Evolutionary conservation across 2,113 vertebrate species (phyloP), one percentile per base, ranked within the genome.

Genomic region (Trogon surrucura): DNA sequence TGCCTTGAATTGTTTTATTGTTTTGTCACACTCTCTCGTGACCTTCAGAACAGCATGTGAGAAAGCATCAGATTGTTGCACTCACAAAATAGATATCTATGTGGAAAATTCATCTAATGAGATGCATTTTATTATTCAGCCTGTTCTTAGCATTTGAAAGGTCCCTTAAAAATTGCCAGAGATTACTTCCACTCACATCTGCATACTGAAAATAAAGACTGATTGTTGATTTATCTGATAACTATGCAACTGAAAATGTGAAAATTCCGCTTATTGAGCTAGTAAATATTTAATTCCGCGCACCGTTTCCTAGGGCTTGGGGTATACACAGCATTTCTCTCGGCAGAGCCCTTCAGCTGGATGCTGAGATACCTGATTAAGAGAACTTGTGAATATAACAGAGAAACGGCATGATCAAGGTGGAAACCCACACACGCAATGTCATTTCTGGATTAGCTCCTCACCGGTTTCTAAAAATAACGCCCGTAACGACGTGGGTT

Each of bases 401-500:
- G 44, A 64, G 84, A 53, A 85, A 9, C 2, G 4, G 58, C 54
- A 18, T 2, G 27, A 16, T 4, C 21, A 10, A 7, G 6, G 53
- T 1, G 23, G 38, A 34, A 16, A 13, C 19, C 71, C 14, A 23
- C 47, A 6, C 0, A 27, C 4, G n/a, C 83, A 5, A 1, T 17
- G 54, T 26, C 54, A 11, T 7, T 16, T 25, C 81, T 34, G 72
- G 36, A 11, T 29, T 38, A 8, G 72, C 6, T 88, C 72, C 67
- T 56, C 27, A 4, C 34, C 4, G 73, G 13, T 5, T 11, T 26
- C 74, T 41, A 67, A 86, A 80, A 89, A 56, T 6, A 80, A 30
- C 1, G 6, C 19, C 0, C 3, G 17, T 16, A 66, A 51, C 3
- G 0, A 26, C 10, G 5, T 17, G 79, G 77, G 30, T 0, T 51